Evolutionary conservation across 2,797 vertebrate genomes (phyloP).

Genomic region (Nannoperca obscura): DNA sequence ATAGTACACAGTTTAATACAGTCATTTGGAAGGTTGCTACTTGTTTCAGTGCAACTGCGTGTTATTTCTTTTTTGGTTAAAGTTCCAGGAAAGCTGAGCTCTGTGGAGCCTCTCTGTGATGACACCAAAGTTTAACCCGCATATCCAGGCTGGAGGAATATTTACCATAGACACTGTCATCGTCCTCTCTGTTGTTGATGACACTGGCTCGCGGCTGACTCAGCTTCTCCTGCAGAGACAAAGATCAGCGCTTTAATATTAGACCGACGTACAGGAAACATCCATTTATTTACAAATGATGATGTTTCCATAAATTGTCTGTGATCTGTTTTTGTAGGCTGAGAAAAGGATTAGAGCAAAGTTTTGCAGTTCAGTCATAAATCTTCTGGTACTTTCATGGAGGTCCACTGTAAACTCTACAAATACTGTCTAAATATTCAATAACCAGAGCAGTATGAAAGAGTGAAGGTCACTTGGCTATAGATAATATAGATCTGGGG

Average conservation of each 20-base stretch:
- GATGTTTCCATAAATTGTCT: conserved; percentile 25
- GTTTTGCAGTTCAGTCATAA: conserved; percentile 9
- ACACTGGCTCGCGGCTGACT: conserved; percentile 69
- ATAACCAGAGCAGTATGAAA: neutral
- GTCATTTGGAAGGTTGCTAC: conserved; percentile 31
- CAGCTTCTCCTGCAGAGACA: conserved; percentile 74
- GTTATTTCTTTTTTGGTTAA: conserved; percentile 23
- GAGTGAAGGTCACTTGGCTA: neutral
- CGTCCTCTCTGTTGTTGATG: conserved; percentile 64
- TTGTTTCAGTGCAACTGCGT: neutral
- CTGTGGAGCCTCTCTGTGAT: conserved; percentile 31
- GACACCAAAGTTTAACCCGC: conserved; percentile 39
- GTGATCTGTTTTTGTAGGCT: neutral
- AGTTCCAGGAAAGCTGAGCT: conserved; percentile 29
- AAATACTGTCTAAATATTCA: conserved; percentile 16
- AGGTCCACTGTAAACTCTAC: neutral
- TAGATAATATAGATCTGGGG: too few species aligned
- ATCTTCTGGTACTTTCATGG: conserved; percentile 22
- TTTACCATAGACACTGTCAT: conserved; percentile 83
- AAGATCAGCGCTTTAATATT: conserved; percentile 25
- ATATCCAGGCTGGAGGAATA: conserved; percentile 26
- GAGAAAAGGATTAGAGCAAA: conserved; percentile 8
- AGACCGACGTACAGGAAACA: neutral
- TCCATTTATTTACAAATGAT: conserved; percentile 4
- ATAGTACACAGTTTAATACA: conserved; percentile 31